Base-by-base conservation (phyloP, 2,888 invertebrate genomes). In the Stramonita haemastoma region DNA sequence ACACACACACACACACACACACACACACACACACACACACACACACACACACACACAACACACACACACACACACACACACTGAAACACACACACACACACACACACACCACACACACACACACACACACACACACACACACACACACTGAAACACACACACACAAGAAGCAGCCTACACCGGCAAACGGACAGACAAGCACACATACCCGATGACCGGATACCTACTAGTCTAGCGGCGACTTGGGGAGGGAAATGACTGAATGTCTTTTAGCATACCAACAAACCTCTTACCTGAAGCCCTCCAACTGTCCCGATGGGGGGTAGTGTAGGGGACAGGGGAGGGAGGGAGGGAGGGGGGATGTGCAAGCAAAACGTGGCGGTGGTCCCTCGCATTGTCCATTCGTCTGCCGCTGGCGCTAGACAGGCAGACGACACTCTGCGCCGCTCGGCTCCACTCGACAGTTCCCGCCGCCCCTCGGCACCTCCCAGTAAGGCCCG, bases 381-480 rank as follows among this genome's bases (percentile, higher is more conserved):
- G 66, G 26, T 26, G 17, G n/a, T 86, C 32, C 15, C 60, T 1
- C 13, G 15, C 26, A 13, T 26, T 56, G 57, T 86, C 22, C 19
- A 66, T 17, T 29, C 86, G 86, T 34, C 86, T 60, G 60, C 86
- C 66, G 86, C 29, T 17, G 29, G 32, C 60, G 66, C 17, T 57
- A 87, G 87, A 87, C 87, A 79, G 5, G 57, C 87, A 87, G 87
- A 87, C 87, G 87, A 87, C 87, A 81, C 79, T 87, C 60, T 46
- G 34, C 87, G 57, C 26, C 81, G 81, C 81, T 81, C 87, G 87
- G 87, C 87, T 81, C 87, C 87, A 73, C 81, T 87, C 81, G 87
- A 57, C 77, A 73, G 57, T 87, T 87, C 73, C 73, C 87, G 87
- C 87, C 34, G 87, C 73, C 73, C 13, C 56, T 73, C 87, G 87